Percentiles rank a stretch among this genome's conserved stretches.
Evolutionary conservation across 2,888 invertebrate species (phyloP).

Genomic region (Argynnis bischoffii): DNA sequence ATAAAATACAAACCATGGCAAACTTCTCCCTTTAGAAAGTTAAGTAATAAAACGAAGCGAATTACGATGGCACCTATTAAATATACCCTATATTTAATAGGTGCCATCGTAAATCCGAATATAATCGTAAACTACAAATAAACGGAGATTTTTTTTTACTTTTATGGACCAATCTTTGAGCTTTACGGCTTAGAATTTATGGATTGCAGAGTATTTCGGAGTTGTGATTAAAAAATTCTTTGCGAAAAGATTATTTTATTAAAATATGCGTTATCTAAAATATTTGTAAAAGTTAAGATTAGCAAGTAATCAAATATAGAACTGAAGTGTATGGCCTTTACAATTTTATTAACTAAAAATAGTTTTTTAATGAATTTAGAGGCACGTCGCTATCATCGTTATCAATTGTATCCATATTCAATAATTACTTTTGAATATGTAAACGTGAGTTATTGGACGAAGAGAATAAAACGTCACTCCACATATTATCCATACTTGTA

Average conservation of each 20-base stretch:
- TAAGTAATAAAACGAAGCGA: conserved; percentile 21
- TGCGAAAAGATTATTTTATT: not conserved
- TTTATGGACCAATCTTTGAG: conserved; percentile 35
- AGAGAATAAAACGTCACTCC: no score
- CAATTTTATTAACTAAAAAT: no score
- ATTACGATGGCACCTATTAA: no score
- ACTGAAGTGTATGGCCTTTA: no score
- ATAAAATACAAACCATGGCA: not conserved
- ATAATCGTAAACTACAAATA: conserved; percentile 40
- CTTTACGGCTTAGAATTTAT: conserved; percentile 36
- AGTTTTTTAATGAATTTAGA: no score
- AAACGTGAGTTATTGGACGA: no score
- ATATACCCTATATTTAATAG: conserved; percentile 31
- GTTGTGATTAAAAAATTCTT: conserved; percentile 16
- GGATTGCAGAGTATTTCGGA: conserved; percentile 24
- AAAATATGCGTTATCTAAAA: not conserved
- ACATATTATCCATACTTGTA: no score
- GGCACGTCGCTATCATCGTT: no score
- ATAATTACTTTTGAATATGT: no score
- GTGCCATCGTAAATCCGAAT: conserved; percentile 37
- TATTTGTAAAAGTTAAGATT: not conserved
- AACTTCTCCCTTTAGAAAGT: conserved; percentile 12
- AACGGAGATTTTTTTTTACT: conserved; percentile 28
- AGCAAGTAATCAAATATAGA: not conserved
- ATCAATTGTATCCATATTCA: no score